Evolutionary conservation across 2,888 invertebrate species (phyloP).

Genomic region (Nemurella pictetii): DNA sequence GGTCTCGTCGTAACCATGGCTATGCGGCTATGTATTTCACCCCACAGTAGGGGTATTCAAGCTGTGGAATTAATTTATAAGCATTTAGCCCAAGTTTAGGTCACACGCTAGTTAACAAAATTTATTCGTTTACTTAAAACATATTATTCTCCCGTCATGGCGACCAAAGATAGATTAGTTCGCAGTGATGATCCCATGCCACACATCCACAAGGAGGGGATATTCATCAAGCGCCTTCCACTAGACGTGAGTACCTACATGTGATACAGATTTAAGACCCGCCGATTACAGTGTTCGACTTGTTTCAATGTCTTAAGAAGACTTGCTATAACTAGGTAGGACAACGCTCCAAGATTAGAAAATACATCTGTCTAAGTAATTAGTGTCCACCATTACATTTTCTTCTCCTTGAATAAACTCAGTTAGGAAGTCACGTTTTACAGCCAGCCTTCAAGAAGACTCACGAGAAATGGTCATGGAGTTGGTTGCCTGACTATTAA

Average conservation of each 20-base stretch:
- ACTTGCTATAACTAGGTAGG: no score
- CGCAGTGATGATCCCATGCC: slow-evolving; percentile 37
- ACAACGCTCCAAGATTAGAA: no score
- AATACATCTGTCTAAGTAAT: no score
- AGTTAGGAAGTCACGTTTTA: no score
- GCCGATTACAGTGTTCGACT: background rate
- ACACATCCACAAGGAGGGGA: slow-evolving; percentile 1
- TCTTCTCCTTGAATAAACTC: no score
- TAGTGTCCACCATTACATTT: no score
- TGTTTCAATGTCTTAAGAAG: background rate
- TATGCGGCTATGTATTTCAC: background rate
- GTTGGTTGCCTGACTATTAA: no score
- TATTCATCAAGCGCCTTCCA: background rate
- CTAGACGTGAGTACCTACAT: background rate
- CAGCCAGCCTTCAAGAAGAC: no score
- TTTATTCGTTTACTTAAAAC: background rate
- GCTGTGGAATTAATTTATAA: background rate
- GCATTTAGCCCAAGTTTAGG: background rate
- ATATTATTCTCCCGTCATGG: background rate
- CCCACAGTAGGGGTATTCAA: background rate
- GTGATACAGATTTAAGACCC: background rate
- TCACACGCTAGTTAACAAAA: background rate
- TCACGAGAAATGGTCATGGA: no score
- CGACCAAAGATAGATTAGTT: slow-evolving; percentile 40
- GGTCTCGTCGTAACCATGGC: background rate